These are phyloP conservation scores for Scelioninae gen. 1 DNA, from an alignment of 2,888 invertebrate species.

Conservation along the genomic window DNA sequence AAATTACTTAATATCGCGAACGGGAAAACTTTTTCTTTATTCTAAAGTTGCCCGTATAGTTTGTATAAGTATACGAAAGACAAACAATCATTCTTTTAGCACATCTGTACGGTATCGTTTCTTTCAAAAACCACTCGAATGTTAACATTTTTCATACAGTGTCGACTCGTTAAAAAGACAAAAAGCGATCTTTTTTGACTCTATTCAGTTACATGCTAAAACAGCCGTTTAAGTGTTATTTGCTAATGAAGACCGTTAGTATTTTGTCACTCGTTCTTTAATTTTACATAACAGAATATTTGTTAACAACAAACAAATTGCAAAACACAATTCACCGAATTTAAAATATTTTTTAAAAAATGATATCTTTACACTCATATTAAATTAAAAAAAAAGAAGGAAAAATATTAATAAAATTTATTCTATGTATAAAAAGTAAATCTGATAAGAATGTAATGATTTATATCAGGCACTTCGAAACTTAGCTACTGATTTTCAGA, in stretches of 20 bases:
- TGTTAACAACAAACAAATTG: neutral
- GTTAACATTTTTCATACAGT: slow-evolving; percentile 18
- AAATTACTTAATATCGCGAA: slow-evolving; percentile 37
- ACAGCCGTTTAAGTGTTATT: slow-evolving; percentile 33
- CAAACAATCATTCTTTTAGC: slow-evolving; percentile 60
- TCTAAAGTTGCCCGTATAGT: slow-evolving; percentile 8
- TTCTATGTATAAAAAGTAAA: no score
- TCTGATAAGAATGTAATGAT: no score
- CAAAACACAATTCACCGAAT: no score
- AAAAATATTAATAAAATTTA: no score
- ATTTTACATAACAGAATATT: neutral
- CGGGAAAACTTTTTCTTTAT: slow-evolving; percentile 41
- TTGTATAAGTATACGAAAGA: slow-evolving; percentile 35
- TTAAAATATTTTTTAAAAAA: no score
- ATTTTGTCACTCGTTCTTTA: neutral
- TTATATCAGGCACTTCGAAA: neutral
- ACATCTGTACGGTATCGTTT: slow-evolving; percentile 24
- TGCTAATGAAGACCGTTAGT: slow-evolving; percentile 49
- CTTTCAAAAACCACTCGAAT: slow-evolving; percentile 29
- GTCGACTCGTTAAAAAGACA: slow-evolving; percentile 44
- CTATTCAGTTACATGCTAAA: slow-evolving; percentile 48
- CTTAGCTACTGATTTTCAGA: slow-evolving; percentile 13
- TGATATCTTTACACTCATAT: no score
- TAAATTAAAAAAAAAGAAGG: no score
- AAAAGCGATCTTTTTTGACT: slow-evolving; percentile 9